Evolutionary conservation across 2,797 vertebrate species (phyloP), one percentile per base, ranked within the genome.

Genomic region (Nasua narica): DNA sequence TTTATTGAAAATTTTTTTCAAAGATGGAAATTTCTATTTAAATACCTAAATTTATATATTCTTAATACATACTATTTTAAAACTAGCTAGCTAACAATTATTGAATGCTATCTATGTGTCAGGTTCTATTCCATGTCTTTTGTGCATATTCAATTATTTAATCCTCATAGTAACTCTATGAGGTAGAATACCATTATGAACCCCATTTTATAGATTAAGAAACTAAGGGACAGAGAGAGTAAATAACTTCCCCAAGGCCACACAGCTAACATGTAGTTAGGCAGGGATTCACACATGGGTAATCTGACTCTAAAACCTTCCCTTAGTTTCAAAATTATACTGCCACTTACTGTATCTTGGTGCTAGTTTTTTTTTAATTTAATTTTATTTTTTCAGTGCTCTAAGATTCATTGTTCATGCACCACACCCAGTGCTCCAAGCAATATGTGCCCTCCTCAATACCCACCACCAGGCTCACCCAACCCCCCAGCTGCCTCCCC

Each of bases 121-220:
- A 74, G 16, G 35, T 83, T 82, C 16, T 95, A 52, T 65, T 76
- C 58, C 79, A 56, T 70, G 13, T 52, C 14, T 27, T 93, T 74
- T 91, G 19, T 29, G 27, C 6, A 67, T 86, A 89, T 87, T 74
- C 91, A 87, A 74, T 96, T 82, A 65, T 83, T 87, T 84, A 90
- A 85, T 89, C n/a, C 2, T 52, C 3, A 90, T 19, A 89, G 65
- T 94, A 82, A 76, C 5, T 77, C 5, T 65, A 4, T 78, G 21
- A 89, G 27, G 32, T 60, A 74, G 32, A 94, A 56, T 0, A 50
- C 10, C 21, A 58, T 82, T 74, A 85, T 56, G 40, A 84, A 72
- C 32, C 14, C 8, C n/a, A 90, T 50, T 87, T 56, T 92, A 76
- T 10, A 90, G 25, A 89, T 77, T 58, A 85, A 91, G 14, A 83